Conservation (phyloP, 2,888 invertebrate genomes). For the Bombylius discolor region DNA sequence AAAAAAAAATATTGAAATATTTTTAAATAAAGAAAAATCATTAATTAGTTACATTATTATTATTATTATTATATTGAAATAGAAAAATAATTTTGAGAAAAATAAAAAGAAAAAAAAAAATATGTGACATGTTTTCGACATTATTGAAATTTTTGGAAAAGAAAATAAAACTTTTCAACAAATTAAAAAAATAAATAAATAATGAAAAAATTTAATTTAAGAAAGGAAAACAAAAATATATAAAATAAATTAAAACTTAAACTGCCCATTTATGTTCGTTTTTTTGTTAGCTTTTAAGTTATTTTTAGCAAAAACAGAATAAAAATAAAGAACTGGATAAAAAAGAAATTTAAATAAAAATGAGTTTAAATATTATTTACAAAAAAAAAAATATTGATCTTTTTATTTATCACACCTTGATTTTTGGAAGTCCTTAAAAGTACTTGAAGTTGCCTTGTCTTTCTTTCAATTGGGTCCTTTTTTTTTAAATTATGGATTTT, state of each 20-base stretch:
- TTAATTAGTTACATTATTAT: too few species aligned
- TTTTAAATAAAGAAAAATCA: too few species aligned
- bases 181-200: not conserved
- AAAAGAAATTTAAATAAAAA: too few species aligned
- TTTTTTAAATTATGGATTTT: too few species aligned
- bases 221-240: not conserved
- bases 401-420: too few species aligned
- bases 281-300: constrained; percentile 10
- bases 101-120: not conserved
- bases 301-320: constrained; percentile 11
- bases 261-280: constrained; percentile 4
- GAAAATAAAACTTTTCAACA: not conserved
- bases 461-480: too few species aligned
- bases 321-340: not conserved
- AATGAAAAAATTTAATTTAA: not conserved
- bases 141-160: not conserved
- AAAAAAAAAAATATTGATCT: too few species aligned
- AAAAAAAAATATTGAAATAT: too few species aligned
- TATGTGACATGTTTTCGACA: not conserved
- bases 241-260: constrained; percentile 2
- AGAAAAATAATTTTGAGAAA: not conserved
- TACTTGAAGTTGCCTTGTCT: too few species aligned
- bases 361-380: too few species aligned
- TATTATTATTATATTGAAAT: too few species aligned
- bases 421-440: too few species aligned